Evolutionary conservation across 2,113 vertebrate genomes (phyloP).

Genomic region (Phainopepla nitens): DNA sequence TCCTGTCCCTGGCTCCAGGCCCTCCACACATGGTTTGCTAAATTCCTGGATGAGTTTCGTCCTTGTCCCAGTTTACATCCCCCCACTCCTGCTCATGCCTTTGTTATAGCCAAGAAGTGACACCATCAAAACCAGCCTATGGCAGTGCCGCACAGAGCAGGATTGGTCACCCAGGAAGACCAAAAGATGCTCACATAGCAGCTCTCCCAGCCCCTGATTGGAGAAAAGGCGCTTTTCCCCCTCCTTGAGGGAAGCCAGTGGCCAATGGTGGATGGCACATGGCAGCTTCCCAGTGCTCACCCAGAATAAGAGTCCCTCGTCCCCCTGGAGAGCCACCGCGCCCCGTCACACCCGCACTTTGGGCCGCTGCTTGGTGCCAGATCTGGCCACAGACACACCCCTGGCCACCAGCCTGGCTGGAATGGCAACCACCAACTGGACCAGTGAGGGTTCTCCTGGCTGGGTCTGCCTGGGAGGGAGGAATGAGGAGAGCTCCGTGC

Average conservation of each 20-base stretch:
- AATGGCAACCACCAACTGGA: not conserved
- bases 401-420: fast-evolving
- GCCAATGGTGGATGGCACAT: not conserved
- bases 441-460: fast-evolving
- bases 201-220: not conserved
- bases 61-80: not conserved
- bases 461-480: fast-evolving
- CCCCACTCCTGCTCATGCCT: not conserved
- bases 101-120: constrained; percentile 9
- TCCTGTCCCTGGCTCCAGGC: not conserved
- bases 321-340: not conserved
- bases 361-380: fast-evolving
- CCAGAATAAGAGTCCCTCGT: not conserved
- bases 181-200: not conserved
- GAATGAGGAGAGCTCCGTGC: not conserved
- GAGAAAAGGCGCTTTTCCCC: not conserved
- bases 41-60: not conserved
- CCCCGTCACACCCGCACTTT: fast-evolving
- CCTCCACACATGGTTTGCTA: fast-evolving
- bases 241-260: fast-evolving
- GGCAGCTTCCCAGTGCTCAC: not conserved
- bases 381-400: fast-evolving
- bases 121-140: not conserved
- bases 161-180: constrained; percentile 28
- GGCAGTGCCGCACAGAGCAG: not conserved